Evolutionary conservation across 2,797 vertebrate species (phyloP).

Genomic region (Rhinatrema bivittatum): DNA sequence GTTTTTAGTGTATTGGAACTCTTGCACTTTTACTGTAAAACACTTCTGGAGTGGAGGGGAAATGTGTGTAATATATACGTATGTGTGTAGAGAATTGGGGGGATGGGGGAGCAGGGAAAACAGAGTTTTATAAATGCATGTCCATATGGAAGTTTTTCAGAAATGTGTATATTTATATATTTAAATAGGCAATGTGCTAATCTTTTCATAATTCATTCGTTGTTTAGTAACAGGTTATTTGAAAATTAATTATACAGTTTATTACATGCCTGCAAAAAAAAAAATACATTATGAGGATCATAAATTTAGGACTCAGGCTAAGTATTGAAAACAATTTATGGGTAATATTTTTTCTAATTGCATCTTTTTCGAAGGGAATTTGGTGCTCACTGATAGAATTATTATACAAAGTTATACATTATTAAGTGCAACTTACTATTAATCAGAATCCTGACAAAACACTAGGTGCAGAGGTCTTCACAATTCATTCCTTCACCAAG

Average conservation of each 20-base stretch:
- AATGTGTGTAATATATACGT: too few relatives aligned
- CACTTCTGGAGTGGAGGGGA: too few relatives aligned
- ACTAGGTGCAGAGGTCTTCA: conserved; percentile 3
- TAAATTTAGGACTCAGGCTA: conserved; percentile 25
- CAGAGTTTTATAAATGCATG: too few relatives aligned
- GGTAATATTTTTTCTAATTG: conserved; percentile 22
- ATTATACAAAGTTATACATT: conserved; percentile 8
- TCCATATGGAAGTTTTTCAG: too few relatives aligned
- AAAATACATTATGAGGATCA: conserved; percentile 15
- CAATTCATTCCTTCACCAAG: neutral
- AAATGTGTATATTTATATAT: too few relatives aligned
- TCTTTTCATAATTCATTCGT: neutral
- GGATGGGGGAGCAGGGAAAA: too few relatives aligned
- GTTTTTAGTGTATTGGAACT: too few relatives aligned
- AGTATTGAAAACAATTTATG: conserved; percentile 23
- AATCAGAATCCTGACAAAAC: neutral
- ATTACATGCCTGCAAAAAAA: conserved; percentile 19
- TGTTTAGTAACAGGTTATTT: conserved; percentile 13
- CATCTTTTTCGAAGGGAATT: conserved; percentile 24
- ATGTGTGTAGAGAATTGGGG: too few relatives aligned
- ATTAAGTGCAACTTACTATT: neutral
- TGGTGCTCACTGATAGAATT: conserved; percentile 14
- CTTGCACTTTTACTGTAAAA: too few relatives aligned
- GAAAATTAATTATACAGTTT: conserved; percentile 15
- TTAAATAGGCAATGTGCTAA: too few relatives aligned